Evolutionary conservation across 1,140 invertebrate species (phyloP), one percentile per base, ranked within the genome.

Genomic region (Bicyclus anynana): DNA sequence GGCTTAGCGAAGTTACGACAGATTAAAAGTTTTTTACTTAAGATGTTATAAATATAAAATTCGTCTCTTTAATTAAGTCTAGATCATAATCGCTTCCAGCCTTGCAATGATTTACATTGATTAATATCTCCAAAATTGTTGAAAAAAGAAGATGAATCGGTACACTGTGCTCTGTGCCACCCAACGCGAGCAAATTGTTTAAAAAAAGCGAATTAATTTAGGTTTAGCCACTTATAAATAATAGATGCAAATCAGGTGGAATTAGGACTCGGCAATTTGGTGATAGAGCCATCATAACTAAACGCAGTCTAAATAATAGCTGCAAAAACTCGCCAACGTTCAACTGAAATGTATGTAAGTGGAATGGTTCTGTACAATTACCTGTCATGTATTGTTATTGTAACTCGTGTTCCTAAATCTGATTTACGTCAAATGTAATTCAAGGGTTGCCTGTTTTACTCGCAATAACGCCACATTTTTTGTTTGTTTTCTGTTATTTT

Each of bases 261-360:
- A 40, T 40, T 40, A 40, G 37, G 14, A 40, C 37, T 16, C 37
- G 16, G 13, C 37, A 40, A 40, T 40, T 40, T 40, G 37, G 5
- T 40, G 37, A 40, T 40, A 40, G 37, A 40, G 37, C 37, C 16
- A 40, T 40, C 37, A 40, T 40, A 40, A 40, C 13, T 17, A 40
- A 16, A 14, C 16, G 13, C 29, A 12, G 29, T 0, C 16, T 40
- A 17, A 40, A 17, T 17, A 40, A 40, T 5, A 13, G 16, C 9
- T 17, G 37, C 37, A 40, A 40, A 40, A 40, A 40, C 14, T 40
- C 1, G 9, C 37, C 10, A 40, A 16, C 37, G 9, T 40, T 3
- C 29, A 14, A 2, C 0, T 5, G 37, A 40, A 40, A 40, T 4
- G 5, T 5, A 16, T 40, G 16, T 17, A 3, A 5, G 4, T 40